Conservation (phyloP, 1,140 invertebrate genomes). For the Camponotus pennsylvanicus region DNA sequence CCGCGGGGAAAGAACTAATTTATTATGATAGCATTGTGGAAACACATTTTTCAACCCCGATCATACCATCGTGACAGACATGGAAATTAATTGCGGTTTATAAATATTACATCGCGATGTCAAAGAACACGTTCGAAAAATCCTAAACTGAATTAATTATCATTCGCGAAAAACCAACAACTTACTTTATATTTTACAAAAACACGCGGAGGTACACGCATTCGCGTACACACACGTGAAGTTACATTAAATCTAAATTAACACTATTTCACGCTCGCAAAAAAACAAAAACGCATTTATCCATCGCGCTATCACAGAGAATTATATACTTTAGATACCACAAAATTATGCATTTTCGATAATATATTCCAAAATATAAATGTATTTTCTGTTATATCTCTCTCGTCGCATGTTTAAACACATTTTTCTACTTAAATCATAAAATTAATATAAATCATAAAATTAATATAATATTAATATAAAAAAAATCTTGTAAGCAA, state of each 20-base stretch:
- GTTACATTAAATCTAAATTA: conserved; percentile 39
- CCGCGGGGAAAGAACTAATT: conserved; percentile 50
- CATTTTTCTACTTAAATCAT: neutral
- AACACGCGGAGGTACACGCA: neutral
- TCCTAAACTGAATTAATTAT: conserved; percentile 52
- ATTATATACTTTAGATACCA: conserved; percentile 5
- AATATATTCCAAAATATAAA: neutral
- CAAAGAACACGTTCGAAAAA: conserved; percentile 38
- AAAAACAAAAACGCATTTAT: neutral
- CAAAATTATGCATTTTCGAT: neutral
- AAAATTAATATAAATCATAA: neutral
- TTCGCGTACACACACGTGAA: neutral
- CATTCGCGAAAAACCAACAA: conserved; percentile 43
- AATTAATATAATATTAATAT: neutral
- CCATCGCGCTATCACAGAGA: neutral
- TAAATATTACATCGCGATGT: conserved; percentile 55
- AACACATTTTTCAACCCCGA: conserved; percentile 53
- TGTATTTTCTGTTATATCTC: neutral
- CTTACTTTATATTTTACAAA: conserved; percentile 2
- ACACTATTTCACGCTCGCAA: conserved; percentile 26
- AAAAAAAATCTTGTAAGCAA: conserved; percentile 9
- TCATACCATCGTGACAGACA: conserved; percentile 44
- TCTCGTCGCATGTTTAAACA: neutral
- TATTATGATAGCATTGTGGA: conserved; percentile 57
- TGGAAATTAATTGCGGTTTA: conserved; percentile 45